phyloP scores from a whole-genome alignment of 2,113 vertebrate genomes.

The Malurus elegans region DNA sequence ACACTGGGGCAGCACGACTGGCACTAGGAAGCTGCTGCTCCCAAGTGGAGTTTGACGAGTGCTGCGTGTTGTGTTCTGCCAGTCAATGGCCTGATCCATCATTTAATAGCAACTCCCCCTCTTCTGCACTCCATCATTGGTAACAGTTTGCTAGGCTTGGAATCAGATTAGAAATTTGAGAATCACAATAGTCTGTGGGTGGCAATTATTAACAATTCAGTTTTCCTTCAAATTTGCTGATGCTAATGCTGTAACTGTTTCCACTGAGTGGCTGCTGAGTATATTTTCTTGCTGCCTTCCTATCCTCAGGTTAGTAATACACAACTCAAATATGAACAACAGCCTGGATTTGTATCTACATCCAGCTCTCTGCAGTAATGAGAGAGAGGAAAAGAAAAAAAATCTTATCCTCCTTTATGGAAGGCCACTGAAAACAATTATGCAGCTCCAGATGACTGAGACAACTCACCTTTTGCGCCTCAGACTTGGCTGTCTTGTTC shows the following conservation, averaged over 20 bases:
- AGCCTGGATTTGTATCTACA: background rate
- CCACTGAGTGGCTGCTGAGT: background rate
- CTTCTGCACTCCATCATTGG: background rate
- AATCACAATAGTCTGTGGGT: background rate
- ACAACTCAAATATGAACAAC: background rate
- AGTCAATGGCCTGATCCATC: background rate
- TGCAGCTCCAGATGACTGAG: background rate
- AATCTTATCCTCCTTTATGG: background rate
- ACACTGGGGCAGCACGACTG: background rate
- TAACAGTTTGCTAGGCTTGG: background rate
- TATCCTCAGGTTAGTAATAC: background rate
- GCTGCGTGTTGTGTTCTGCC: background rate
- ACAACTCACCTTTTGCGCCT: slow-evolving; percentile 82
- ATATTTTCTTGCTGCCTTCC: background rate
- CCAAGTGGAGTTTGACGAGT: background rate
- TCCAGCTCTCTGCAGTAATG: background rate
- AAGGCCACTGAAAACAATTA: background rate
- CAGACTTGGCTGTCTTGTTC: slow-evolving; percentile 80
- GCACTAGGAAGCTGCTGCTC: slow-evolving; percentile 37
- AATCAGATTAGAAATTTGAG: background rate
- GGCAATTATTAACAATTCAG: background rate
- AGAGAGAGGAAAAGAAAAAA: background rate
- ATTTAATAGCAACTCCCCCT: background rate
- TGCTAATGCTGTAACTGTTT: background rate
- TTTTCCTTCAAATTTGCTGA: background rate